phyloP scores from a whole-genome alignment of 2,888 invertebrate genomes.

The Pyrgus malvae region DNA sequence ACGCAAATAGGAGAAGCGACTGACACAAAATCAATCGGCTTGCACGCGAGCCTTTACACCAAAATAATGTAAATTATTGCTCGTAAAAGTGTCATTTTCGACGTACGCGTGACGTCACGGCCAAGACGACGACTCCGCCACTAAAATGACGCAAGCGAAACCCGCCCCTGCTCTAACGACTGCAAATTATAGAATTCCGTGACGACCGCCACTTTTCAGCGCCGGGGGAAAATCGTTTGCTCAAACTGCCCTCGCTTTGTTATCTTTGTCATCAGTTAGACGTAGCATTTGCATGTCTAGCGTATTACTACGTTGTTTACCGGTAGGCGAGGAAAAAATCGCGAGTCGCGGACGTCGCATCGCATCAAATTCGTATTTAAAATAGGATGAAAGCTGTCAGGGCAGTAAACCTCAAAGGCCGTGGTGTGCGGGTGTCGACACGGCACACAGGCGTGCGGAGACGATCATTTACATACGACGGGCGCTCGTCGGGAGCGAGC shows the following conservation, averaged over 20 bases:
- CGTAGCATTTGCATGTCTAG: slow-evolving; percentile 56
- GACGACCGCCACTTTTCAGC: slow-evolving; percentile 32
- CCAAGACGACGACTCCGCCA: slow-evolving; percentile 30
- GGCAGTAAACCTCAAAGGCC: slow-evolving; percentile 75
- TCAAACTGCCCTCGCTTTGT: slow-evolving; percentile 60
- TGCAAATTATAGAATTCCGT: slow-evolving; percentile 19
- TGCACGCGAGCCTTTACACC: slow-evolving; percentile 78
- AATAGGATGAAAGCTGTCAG: slow-evolving; percentile 78
- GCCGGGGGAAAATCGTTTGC: slow-evolving; percentile 58
- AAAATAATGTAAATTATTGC: slow-evolving; percentile 80
- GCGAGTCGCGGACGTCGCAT: slow-evolving; percentile 51
- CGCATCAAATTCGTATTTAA: slow-evolving; percentile 71
- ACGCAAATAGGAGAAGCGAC: slow-evolving; percentile 75
- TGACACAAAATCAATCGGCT: slow-evolving; percentile 79
- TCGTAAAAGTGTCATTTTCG: slow-evolving; percentile 81
- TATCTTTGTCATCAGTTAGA: slow-evolving; percentile 68
- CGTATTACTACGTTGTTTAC: slow-evolving; percentile 10
- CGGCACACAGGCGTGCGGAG: slow-evolving; percentile 66
- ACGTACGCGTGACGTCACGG: slow-evolving; percentile 76
- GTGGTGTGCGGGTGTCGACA: slow-evolving; percentile 52
- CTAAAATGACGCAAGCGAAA: slow-evolving; percentile 39
- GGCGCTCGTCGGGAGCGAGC: slow-evolving; percentile 53
- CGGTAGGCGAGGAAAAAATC: slow-evolving; percentile 1
- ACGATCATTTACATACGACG: slow-evolving; percentile 82
- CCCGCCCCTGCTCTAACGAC: slow-evolving; percentile 36